Evolutionary conservation across 2,113 vertebrate genomes (phyloP), one percentile per base, ranked within the genome.

Genomic region (Oryzias woworae): DNA sequence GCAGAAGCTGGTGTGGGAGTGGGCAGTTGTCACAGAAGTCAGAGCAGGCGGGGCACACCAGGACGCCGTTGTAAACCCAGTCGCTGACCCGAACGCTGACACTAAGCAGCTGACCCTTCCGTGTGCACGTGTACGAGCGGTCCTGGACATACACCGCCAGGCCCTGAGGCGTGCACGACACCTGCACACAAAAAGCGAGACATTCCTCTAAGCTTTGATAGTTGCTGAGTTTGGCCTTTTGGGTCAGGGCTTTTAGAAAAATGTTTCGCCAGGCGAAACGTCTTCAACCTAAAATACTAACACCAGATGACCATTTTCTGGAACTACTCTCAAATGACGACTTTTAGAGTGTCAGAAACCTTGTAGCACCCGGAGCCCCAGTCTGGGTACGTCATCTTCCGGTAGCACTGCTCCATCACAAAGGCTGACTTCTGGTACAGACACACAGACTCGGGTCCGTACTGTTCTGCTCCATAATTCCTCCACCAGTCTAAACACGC

Each of bases 341-440:
- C 20, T 23, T 20, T 5, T 3, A 31, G 46, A 3, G 16, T 7
- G 16, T 13, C 13, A 44, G 13, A 45, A 20, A 98, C 96, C 92
- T 96, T 93, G 55, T 99, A 98, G 89, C 97, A 99, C 12, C 97
- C 97, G 57, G 96, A 97, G 15, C 97, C 97, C 97, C 97, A 98
- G 85, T 99, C 97, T 0, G 97, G 96, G 53, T 95, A 96, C 51
- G 92, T 95, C 88, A 96, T 92, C 64, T 92, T 95, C 66, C 92
- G 93, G 65, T 87, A 92, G 84, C 97, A 98, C 67, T 95, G 95
- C 71, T 96, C 95, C 96, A 99, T 96, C 42, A 96, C 78, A 73
- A 99, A 99, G 17, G 96, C 92, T 1, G 95, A 95, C 68, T 94
- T 94, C 92, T 99, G 97, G 84, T 94, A 91, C 53, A 98, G 82